These are phyloP conservation scores for Blastomussa wellsi DNA, from an alignment of 92 coral and sea anemone genomes.

Conservation along the genomic window DNA sequence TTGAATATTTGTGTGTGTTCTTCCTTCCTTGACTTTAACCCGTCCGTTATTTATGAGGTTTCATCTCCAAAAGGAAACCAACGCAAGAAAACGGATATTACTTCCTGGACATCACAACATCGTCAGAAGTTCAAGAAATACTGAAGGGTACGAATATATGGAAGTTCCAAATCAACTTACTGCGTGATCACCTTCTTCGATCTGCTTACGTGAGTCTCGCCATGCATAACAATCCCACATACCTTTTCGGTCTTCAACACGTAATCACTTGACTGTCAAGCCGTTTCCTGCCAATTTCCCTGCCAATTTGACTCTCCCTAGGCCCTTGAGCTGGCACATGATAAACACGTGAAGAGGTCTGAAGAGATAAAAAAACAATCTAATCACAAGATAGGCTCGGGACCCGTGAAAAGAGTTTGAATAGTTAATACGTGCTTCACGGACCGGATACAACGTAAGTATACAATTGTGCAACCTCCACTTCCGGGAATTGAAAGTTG, in stretches of 20 bases:
- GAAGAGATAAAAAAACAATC: too few relatives aligned
- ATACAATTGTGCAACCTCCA: too few relatives aligned
- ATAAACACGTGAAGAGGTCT: too few relatives aligned
- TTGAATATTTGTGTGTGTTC: background rate
- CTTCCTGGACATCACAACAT: constrained; percentile 1
- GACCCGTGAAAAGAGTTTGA: too few relatives aligned
- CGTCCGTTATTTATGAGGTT: background rate
- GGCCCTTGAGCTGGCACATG: too few relatives aligned
- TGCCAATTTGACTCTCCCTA: too few relatives aligned
- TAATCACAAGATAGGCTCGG: too few relatives aligned
- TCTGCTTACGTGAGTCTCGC: constrained; percentile 14
- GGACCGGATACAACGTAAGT: too few relatives aligned
- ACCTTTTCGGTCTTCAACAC: constrained; percentile 17
- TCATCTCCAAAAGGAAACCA: background rate
- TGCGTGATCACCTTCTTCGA: background rate
- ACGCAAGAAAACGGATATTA: background rate
- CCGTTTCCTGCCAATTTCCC: too few relatives aligned
- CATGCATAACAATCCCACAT: background rate
- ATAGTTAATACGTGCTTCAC: too few relatives aligned
- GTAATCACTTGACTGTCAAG: too few relatives aligned
- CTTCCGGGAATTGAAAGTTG: too few relatives aligned
- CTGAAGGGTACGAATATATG: background rate
- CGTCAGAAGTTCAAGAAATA: background rate
- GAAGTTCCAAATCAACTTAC: background rate
- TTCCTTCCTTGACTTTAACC: background rate